Base-by-base conservation (phyloP, 2,888 invertebrate species). In the Andrena hattorfiana region DNA sequence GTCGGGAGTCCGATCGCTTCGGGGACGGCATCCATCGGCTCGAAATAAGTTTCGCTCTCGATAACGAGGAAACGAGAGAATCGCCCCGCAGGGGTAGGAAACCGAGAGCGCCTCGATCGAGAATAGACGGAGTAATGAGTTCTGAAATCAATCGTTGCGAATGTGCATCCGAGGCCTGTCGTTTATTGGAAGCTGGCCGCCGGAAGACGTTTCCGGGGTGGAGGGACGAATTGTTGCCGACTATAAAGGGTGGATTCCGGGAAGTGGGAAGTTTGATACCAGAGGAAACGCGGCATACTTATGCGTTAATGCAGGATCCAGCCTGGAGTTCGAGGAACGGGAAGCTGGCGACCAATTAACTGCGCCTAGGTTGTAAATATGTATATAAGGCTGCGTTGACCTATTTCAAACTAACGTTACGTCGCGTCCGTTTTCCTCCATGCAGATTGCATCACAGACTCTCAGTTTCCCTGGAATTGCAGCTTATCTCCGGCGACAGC, bases 111-210 rank as follows among this genome's bases (percentile, higher is more conserved):
- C 32, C 4, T 3, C 32, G 35, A 35, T 8, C 54, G 35, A 32
- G 76, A 75, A 77, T 62, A 42, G 30, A 10, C 67, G 42, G 30
- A 54, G 48, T 77, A 77, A 77, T n/a, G 68, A 67, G 68, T 77
- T 78, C 68, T 48, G 78, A 63, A 42, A 78, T 78, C 78, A 78
- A 78, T 78, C 77, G 64, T 66, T 10, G 59, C 49, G 28, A 77
- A 51, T 62, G 66, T 42, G 77, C 66, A 67, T 64, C 49, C 32
- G 35, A 49, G 28, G 35, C 28, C 42, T 32, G 35, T 13, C 54
- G 78, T 10, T 78, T 78, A 78, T 77, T 62, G 62, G 35, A 30
- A 35, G 13, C 51, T 20, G n/a, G 23, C 30, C 16, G 23, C 26
- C 6, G 30, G 28, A 20, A 51, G 42, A 49, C 23, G 28, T 16